phyloP scores from a whole-genome alignment of 2,888 invertebrate genomes.

The Tortrix viridana region DNA sequence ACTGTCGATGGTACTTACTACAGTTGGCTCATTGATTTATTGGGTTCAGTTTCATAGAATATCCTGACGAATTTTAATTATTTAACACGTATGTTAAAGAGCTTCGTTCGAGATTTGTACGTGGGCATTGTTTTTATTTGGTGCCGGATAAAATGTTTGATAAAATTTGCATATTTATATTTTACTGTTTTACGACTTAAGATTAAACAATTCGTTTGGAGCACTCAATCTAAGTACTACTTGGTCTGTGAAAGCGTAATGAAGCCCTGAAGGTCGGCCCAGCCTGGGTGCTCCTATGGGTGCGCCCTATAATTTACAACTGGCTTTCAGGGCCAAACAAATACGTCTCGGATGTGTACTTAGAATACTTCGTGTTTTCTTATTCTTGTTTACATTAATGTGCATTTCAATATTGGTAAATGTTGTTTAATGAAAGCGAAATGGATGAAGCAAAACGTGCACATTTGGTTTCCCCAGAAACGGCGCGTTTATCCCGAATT shows the following conservation, averaged over 20 bases:
- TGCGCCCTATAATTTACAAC: constrained; percentile 45
- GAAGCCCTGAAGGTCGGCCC: constrained; percentile 50
- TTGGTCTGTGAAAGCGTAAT: constrained; percentile 43
- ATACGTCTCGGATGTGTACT: background rate
- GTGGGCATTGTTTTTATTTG: background rate
- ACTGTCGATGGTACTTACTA: constrained; percentile 4
- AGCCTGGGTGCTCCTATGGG: constrained; percentile 48
- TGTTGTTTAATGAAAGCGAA: too few species aligned
- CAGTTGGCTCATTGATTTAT: background rate
- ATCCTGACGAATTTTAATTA: constrained; percentile 1
- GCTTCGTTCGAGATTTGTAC: background rate
- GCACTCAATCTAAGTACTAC: constrained; percentile 14
- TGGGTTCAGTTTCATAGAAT: constrained; percentile 15
- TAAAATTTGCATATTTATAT: too few species aligned
- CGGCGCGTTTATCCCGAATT: too few species aligned
- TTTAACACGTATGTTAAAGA: constrained; percentile 1
- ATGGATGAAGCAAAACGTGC: too few species aligned
- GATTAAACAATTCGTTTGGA: background rate
- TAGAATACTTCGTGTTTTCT: too few species aligned
- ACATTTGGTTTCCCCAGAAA: too few species aligned
- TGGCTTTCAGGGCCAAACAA: constrained; percentile 19
- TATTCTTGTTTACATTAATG: too few species aligned
- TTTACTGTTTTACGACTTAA: too few species aligned
- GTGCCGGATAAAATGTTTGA: too few species aligned
- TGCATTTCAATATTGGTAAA: too few species aligned